Percentiles rank a stretch among this genome's conserved stretches.
phyloP scores from a whole-genome alignment of 2,797 vertebrate genomes.

The Tiaroga cobitis region DNA sequence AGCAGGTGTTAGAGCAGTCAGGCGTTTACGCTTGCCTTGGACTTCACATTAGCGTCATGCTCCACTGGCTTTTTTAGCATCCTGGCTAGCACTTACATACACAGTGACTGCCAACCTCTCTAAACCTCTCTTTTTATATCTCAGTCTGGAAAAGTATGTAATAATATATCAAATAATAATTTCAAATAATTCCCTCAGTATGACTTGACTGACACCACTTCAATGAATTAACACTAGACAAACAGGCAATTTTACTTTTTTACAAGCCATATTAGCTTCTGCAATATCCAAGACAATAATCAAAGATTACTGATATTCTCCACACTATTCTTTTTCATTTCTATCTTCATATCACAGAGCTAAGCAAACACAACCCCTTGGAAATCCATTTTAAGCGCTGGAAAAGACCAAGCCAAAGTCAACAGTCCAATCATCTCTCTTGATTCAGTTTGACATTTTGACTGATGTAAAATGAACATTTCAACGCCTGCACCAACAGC shows the following conservation, averaged over 20 bases:
- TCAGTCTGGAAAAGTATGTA: neutral
- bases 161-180: conserved; percentile 5
- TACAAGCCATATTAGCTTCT: conserved; percentile 36
- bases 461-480: conserved; percentile 55
- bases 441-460: conserved; percentile 49
- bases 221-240: conserved; percentile 23
- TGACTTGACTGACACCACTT: conserved; percentile 28
- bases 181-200: conserved; percentile 16
- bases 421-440: conserved; percentile 56
- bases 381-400: conserved; percentile 48
- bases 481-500: conserved; percentile 14
- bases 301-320: conserved; percentile 25
- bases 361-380: conserved; percentile 28
- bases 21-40: conserved; percentile 41
- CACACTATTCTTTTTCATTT: conserved; percentile 9
- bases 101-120: conserved; percentile 8
- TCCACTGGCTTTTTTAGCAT: conserved; percentile 49
- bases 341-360: conserved; percentile 34
- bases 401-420: conserved; percentile 47
- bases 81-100: conserved; percentile 37
- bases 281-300: conserved; percentile 48
- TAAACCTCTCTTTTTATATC: neutral
- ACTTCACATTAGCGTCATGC: conserved; percentile 55
- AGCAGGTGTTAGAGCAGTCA: conserved; percentile 55
- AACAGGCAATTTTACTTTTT: conserved; percentile 31